Evolutionary conservation across 2,888 invertebrate genomes (phyloP), one percentile per base, ranked within the genome.

Genomic region (Rutpela maculata): DNA sequence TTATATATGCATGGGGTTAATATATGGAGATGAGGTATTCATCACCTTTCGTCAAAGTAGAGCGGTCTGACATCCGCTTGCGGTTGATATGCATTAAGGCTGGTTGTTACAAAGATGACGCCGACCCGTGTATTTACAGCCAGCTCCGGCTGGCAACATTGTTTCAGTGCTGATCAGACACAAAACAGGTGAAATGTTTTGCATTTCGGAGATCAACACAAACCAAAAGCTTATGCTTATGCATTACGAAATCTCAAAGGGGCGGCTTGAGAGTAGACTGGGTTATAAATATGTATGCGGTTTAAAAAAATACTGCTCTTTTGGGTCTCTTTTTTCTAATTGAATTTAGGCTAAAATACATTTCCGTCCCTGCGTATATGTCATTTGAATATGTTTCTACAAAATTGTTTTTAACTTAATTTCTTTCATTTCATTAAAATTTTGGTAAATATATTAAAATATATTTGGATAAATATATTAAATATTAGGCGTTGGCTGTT

Each of bases 1-100:
- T 80, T 80, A 77, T 74, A 76, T 78, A 80, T 80, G 77, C 80
- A 76, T 75, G 77, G 63, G 66, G 70, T 76, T 80, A 79, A 79
- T 79, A 68, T 77, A 77, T 79, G 79, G 71, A 79, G 69, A 79
- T 75, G 77, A 67, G 69, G 65, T 62, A 75, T 75, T 68, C 74
- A 75, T 75, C 74, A 75, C 68, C 74, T 75, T 75, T 62, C 74
- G 59, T 68, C 68, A 75, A 60, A 62, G 57, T 62, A 22, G 68
- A 68, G 19, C 60, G 50, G 68, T 19, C 60, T 75, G 68, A 75
- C 74, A 67, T 75, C 71, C 50, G 71, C 72, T 71, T 67, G 71
- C 55, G 71, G 71, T 66, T 76, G 72, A 75, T 72, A 66, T 76
- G 67, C 76, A 66, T 76, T 72, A 66, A 55, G 57, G 56, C 66